Conservation (phyloP, 2,797 vertebrate genomes). For the Sebastolobus alascanus region DNA sequence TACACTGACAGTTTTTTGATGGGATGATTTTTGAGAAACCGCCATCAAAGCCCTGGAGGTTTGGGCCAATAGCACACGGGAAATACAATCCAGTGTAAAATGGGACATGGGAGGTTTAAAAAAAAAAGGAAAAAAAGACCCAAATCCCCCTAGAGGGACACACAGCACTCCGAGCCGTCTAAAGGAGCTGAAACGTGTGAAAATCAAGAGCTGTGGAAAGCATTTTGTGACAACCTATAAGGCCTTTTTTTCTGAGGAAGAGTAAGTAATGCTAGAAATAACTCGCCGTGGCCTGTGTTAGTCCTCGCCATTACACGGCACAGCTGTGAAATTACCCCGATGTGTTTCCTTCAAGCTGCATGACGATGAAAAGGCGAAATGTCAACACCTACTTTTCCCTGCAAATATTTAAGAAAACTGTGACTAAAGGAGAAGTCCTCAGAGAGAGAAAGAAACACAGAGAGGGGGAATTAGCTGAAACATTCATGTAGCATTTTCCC, state of each 20-base stretch:
- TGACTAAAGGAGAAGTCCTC: conserved; percentile 50
- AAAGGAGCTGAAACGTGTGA: conserved; percentile 48
- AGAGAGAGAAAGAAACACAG: conserved; percentile 40
- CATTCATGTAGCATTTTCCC: conserved; percentile 61
- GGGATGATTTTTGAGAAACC: conserved; percentile 77
- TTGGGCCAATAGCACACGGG: conserved; percentile 58
- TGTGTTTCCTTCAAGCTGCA: conserved; percentile 41
- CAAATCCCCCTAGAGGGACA: conserved; percentile 33
- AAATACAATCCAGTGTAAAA: conserved; percentile 77
- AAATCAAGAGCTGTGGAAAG: conserved; percentile 67
- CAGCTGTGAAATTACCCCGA: conserved; percentile 61
- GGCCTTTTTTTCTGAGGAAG: conserved; percentile 5
- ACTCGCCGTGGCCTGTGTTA: conserved; percentile 21
- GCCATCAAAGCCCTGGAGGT: conserved; percentile 60
- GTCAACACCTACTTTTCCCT: conserved; percentile 64
- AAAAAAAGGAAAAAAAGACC: conserved; percentile 29
- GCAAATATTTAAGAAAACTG: conserved; percentile 63
- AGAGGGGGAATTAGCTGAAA: conserved; percentile 58
- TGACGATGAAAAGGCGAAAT: conserved; percentile 50
- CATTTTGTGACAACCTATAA: conserved; percentile 37
- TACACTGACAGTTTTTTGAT: conserved; percentile 78
- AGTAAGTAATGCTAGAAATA: conserved; percentile 45
- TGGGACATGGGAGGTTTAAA: conserved; percentile 54
- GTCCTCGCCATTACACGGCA: conserved; percentile 20
- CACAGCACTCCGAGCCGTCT: conserved; percentile 35